phyloP scores from a whole-genome alignment of 2,888 invertebrate genomes.

The Sarcophaga subvicina region DNA sequence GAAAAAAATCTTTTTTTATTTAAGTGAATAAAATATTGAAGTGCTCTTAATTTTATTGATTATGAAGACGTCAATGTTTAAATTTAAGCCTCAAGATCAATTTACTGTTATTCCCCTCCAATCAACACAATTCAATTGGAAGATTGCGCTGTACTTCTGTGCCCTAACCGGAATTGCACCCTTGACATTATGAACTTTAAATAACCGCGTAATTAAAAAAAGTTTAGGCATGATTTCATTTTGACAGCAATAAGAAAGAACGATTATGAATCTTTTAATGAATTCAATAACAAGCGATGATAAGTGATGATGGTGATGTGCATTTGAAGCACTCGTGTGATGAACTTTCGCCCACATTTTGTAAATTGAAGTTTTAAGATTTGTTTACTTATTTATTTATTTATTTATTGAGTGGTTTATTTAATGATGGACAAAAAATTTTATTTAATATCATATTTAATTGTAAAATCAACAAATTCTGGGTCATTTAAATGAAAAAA shows the following conservation, averaged over 20 bases:
- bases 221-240: constrained; percentile 62
- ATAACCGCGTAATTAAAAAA: constrained; percentile 67
- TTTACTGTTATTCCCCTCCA: constrained; percentile 34
- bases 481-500: no score
- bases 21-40: no score
- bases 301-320: constrained; percentile 22
- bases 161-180: constrained; percentile 9
- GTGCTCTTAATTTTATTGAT: constrained; percentile 3
- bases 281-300: background rate
- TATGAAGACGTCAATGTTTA: constrained; percentile 26
- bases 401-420: no score
- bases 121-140: no score
- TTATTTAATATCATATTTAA: no score
- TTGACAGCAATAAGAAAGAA: constrained; percentile 39
- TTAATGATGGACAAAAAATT: no score
- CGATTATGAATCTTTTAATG: background rate
- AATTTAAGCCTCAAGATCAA: constrained; percentile 65
- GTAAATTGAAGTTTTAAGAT: background rate
- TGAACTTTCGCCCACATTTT: constrained; percentile 56
- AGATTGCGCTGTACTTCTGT: no score
- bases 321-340: constrained; percentile 23
- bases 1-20: no score
- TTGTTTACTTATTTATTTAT: no score
- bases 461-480: no score
- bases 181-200: constrained; percentile 57